phyloP scores from a whole-genome alignment of 2,888 invertebrate species.

The Autographa gamma region DNA sequence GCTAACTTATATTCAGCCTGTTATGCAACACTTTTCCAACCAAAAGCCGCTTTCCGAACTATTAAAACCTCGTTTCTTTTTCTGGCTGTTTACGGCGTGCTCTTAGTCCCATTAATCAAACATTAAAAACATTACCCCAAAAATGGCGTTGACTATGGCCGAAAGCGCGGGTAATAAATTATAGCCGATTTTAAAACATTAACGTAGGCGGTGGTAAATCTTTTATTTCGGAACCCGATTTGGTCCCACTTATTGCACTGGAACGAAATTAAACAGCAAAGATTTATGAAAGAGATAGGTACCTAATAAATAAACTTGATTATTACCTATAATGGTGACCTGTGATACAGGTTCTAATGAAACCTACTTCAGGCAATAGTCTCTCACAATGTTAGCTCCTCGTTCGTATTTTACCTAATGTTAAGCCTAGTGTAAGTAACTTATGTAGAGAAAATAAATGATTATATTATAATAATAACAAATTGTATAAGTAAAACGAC shows the following conservation, averaged over 20 bases:
- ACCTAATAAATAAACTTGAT: constrained; percentile 19
- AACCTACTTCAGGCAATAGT: too few relatives aligned
- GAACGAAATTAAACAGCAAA: constrained; percentile 2
- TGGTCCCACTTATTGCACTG: constrained; percentile 23
- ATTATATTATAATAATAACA: too few relatives aligned
- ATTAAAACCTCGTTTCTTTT: constrained; percentile 15
- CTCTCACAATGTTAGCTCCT: too few relatives aligned
- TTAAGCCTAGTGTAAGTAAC: too few relatives aligned
- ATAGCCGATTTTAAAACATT: constrained; percentile 43
- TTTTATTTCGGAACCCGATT: constrained; percentile 41
- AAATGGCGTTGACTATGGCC: constrained; percentile 44
- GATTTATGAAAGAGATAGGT: background rate
- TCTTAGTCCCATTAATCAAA: constrained; percentile 47
- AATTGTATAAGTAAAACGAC: constrained; percentile 13
- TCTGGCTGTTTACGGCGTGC: constrained; percentile 11
- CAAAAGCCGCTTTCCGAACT: background rate
- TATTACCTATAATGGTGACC: too few relatives aligned
- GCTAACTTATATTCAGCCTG: background rate
- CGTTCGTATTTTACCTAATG: too few relatives aligned
- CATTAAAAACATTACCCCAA: constrained; percentile 41
- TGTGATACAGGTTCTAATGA: too few relatives aligned
- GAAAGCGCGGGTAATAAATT: constrained; percentile 50
- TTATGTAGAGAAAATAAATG: too few relatives aligned
- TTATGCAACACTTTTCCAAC: background rate
- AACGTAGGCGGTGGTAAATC: constrained; percentile 23